Base-by-base conservation (phyloP, 92 coral and sea anemone species). In the Zoanthus gigantus region DNA sequence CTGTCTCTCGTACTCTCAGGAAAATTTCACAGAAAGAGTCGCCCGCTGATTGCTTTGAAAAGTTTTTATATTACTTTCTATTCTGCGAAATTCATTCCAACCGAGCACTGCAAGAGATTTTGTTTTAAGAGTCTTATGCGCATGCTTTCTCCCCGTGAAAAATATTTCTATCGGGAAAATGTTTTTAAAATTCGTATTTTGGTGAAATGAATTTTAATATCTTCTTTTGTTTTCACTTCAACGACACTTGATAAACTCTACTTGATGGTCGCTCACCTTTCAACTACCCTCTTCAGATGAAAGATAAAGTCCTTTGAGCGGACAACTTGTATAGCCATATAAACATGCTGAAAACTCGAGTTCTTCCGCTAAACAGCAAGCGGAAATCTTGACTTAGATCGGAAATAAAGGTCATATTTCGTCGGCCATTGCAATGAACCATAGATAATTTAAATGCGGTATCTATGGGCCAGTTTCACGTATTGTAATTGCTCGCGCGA, bases 331-430 rank as follows among this genome's bases (percentile, higher is more conserved):
- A 60, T 30, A 16, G 58, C 31, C 54, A 77, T 52, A 42, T 53
- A 18, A 79, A 79, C 83, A 61, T 69, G 83, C 4, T 79, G 71
- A 58, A 79, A 79, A 65, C 71, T 77, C 11, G 72, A 57, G 83
- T 44, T 79, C 83, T 79, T 79, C 83, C 83, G 83, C 67, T 79
- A 79, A 79, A 79, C 83, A 79, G 83, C 83, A 37, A 65, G 54
- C 72, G 71, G 83, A 79, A 60, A 44, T 60, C 31, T 58, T 79
- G 18, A 61, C 72, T 42, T 60, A 37, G 5, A 42, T 79, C 83
- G 83, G 83, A 79, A 79, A 60, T 79, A 79, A 79, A 79, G 83
- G 83, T 79, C 83, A 79, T 29, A 34, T 78, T 32, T 58, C 71
- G 83, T 47, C 37, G 14, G 37, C 57, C 52, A 78, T 42, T 32